Evolutionary conservation across 1,140 invertebrate genomes (phyloP), one percentile per base, ranked within the genome.

Genomic region (Trinorchestia longiramus): DNA sequence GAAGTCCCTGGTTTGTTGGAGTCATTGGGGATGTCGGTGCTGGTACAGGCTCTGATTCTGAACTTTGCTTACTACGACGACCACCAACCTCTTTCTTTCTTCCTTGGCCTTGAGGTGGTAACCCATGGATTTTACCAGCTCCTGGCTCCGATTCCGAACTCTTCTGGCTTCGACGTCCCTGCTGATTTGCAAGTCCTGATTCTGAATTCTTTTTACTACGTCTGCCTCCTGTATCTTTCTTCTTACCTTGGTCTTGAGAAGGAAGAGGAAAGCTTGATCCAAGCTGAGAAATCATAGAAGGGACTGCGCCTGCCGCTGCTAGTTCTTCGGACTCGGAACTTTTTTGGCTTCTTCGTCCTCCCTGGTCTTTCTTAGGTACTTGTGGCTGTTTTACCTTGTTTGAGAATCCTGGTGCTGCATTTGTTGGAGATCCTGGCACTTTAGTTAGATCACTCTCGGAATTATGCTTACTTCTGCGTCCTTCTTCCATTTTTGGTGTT

Each of bases 61-160:
- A 94, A 94, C 92, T 45, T 45, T 94, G 92, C 92, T 94, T 94
- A n/a, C 92, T 94, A 44, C 92, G 92, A 47, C 92, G 43, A 43
- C 92, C 92, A 41, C 92, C 92, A 6, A 40, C 43, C 11, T 94
- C 92, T 45, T 94, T 94, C 44, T 44, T 44, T 43, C 44, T 94
- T 40, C 92, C 92, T 47, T 45, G 92, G 4, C 43, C 44, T 47
- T 94, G 92, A 43, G 92, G 43, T 47, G 43, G 92, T 8, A 94
- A 11, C 40, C 40, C 43, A 28, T 42, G 43, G 36, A 8, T 42
- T 47, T 94, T 94, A 8, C 43, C 44, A 47, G 92, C 36, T 45
- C 92, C 92, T 47, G 43, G 41, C 40, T 94, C 92, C 4, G 92
- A 94, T 43, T 94, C 92, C 15, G 92, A 94, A 47, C 92, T 94